phyloP scores from a whole-genome alignment of 2,113 vertebrate species.

The Peromyscus polionotus region DNA sequence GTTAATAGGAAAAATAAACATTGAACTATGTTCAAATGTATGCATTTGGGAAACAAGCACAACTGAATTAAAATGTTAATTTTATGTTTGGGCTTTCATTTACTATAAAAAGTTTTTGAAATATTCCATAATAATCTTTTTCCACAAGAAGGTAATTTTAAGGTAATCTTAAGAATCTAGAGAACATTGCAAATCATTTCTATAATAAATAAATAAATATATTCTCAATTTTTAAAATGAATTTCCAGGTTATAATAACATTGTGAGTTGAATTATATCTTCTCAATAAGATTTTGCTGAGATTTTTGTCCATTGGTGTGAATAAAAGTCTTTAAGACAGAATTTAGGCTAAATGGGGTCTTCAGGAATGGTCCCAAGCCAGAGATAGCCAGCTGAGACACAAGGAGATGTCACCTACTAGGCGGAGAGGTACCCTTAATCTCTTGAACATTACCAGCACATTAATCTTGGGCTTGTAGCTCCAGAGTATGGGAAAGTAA shows the following conservation, averaged over 20 bases:
- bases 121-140: background rate
- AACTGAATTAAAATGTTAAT: background rate
- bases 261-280: background rate
- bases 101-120: background rate
- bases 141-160: background rate
- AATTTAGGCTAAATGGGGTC: background rate
- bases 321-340: background rate
- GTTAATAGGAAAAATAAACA: background rate
- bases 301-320: background rate
- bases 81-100: background rate
- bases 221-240: background rate
- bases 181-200: background rate
- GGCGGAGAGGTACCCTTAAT: background rate
- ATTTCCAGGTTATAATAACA: background rate
- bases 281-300: background rate
- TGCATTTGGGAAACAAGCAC: background rate
- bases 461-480: background rate
- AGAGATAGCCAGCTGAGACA: background rate
- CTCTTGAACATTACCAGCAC: background rate
- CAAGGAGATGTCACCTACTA: background rate
- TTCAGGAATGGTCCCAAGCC: background rate
- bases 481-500: background rate
- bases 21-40: background rate
- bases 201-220: background rate
- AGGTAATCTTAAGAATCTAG: background rate